phyloP scores from a whole-genome alignment of 1,140 invertebrate genomes.

The Aphaenogaster rudis region DNA sequence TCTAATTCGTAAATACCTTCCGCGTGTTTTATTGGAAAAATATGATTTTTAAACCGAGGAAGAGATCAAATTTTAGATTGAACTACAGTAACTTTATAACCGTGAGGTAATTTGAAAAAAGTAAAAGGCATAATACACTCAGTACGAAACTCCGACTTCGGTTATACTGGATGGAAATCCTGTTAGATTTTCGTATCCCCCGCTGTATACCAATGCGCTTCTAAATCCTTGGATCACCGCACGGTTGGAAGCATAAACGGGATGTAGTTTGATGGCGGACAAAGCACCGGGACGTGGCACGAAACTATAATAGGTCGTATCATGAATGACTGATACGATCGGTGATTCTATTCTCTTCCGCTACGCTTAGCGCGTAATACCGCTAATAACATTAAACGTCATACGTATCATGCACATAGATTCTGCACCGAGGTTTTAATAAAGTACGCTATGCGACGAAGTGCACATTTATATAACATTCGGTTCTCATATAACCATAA shows the following conservation, averaged over 20 bases:
- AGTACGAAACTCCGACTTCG: not conserved
- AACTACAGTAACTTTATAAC: not conserved
- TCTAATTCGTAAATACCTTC: not conserved
- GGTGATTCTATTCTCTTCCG: constrained; percentile 45
- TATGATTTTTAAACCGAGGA: not conserved
- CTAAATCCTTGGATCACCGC: constrained; percentile 40
- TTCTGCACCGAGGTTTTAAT: constrained; percentile 18
- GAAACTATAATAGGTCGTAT: constrained; percentile 41
- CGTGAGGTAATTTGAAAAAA: not conserved
- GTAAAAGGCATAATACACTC: not conserved
- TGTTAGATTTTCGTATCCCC: constrained; percentile 12
- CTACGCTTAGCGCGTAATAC: constrained; percentile 21
- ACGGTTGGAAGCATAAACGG: constrained; percentile 39
- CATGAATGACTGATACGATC: constrained; percentile 40
- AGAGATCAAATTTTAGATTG: not conserved
- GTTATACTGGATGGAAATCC: not conserved
- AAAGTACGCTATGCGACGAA: not conserved
- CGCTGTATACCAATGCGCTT: constrained; percentile 3
- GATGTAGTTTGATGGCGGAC: constrained; percentile 38
- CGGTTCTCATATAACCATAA: not conserved
- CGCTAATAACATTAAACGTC: constrained; percentile 8
- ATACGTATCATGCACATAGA: not conserved
- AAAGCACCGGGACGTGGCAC: constrained; percentile 22
- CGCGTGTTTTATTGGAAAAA: not conserved
- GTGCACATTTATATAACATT: constrained; percentile 2